Conservation (phyloP, 2,888 invertebrate species). For the Tetheella fluctuosa region DNA sequence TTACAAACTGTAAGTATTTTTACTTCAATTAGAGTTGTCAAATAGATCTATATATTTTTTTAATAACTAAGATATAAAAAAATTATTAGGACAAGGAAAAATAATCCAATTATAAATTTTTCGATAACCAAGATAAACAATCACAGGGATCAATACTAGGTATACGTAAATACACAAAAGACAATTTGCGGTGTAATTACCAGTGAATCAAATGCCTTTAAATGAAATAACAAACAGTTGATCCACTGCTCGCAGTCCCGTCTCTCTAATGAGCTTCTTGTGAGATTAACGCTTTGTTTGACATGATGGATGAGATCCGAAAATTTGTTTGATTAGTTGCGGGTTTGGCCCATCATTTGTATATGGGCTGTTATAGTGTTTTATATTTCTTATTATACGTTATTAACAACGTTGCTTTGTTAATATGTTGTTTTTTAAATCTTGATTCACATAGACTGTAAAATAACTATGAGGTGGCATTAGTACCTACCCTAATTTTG, state of each 20-base stretch:
- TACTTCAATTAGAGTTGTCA: too few species aligned
- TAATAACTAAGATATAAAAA: too few species aligned
- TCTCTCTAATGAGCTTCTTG: conserved; percentile 69
- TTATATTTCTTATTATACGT: conserved; percentile 33
- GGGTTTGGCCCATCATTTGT: conserved; percentile 49
- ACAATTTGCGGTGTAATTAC: not conserved
- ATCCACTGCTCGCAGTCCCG: conserved; percentile 28
- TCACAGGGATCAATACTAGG: too few species aligned
- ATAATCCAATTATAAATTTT: too few species aligned
- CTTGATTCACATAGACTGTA: not conserved
- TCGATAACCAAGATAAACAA: too few species aligned
- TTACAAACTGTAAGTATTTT: too few species aligned
- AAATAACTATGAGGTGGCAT: too few species aligned
- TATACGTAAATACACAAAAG: too few species aligned
- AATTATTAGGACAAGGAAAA: too few species aligned
- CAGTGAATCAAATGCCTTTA: not conserved
- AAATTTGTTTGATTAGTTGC: conserved; percentile 76
- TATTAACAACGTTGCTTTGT: conserved; percentile 19
- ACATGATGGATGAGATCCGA: conserved; percentile 76
- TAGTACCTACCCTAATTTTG: not conserved
- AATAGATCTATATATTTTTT: too few species aligned
- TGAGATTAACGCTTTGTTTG: conserved; percentile 59
- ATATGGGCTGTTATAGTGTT: conserved; percentile 50
- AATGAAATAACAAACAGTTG: conserved; percentile 8
- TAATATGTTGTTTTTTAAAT: not conserved